Evolutionary conservation across 2,888 invertebrate genomes (phyloP).

Genomic region (Scaptomyza reducta): DNA sequence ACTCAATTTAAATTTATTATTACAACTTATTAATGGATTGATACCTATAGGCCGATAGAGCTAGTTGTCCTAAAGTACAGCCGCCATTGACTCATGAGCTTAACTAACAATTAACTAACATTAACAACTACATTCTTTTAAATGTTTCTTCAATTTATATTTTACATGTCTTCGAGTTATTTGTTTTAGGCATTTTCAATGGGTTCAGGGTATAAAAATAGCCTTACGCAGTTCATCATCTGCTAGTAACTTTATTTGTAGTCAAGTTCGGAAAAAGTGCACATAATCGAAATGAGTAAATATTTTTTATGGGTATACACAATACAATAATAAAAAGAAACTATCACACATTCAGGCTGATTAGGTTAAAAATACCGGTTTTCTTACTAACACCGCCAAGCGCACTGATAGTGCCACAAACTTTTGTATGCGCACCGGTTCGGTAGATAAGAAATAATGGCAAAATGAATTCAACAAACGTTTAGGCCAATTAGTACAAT

Average conservation of each 20-base stretch:
- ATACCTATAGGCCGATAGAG: too few relatives aligned
- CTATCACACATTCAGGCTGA: conserved; percentile 45
- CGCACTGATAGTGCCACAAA: conserved; percentile 49
- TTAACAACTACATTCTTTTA: too few relatives aligned
- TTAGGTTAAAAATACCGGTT: conserved; percentile 71
- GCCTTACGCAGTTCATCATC: conserved; percentile 28
- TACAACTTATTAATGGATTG: too few relatives aligned
- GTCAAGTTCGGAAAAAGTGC: conserved; percentile 10
- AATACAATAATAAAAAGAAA: conserved; percentile 4
- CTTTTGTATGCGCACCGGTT: conserved; percentile 28
- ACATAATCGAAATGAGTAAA: conserved; percentile 11
- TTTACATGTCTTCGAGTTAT: too few relatives aligned
- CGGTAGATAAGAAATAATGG: conserved; percentile 60
- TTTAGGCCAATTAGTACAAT: conserved; percentile 60
- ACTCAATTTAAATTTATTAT: background rate
- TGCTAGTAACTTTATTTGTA: conserved; percentile 1
- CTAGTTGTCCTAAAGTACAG: too few relatives aligned
- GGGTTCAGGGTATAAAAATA: too few relatives aligned
- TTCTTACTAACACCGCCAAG: conserved; percentile 51
- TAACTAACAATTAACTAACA: too few relatives aligned
- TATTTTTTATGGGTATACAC: conserved; percentile 30
- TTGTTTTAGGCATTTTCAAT: too few relatives aligned
- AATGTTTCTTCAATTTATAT: too few relatives aligned
- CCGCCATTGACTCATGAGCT: too few relatives aligned
- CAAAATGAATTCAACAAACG: conserved; percentile 28